Percentiles rank a stretch among this genome's conserved stretches.
These are phyloP conservation scores for Turdus rufiventris DNA, from an alignment of 2,113 vertebrate genomes.

Conservation along the genomic window DNA sequence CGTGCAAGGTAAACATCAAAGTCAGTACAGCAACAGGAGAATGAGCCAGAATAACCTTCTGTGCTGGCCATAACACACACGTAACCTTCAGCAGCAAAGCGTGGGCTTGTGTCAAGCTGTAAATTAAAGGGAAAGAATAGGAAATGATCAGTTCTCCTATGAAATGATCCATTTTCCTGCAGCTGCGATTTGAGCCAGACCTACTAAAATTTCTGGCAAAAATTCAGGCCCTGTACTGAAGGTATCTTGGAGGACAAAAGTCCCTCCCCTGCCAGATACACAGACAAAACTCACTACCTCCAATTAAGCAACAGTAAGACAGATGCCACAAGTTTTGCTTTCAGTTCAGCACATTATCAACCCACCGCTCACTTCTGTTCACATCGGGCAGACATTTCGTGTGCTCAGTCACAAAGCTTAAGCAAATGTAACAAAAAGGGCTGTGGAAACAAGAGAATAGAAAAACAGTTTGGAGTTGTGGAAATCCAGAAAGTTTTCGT, in stretches of 20 bases:
- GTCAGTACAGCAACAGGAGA: background rate
- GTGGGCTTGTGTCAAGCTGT: background rate
- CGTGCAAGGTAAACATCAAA: background rate
- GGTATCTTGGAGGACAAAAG: background rate
- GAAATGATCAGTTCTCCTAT: background rate
- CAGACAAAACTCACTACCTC: background rate
- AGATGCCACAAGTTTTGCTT: background rate
- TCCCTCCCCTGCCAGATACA: background rate
- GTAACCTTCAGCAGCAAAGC: background rate
- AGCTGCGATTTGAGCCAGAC: background rate
- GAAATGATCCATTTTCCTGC: background rate
- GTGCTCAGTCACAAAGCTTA: background rate
- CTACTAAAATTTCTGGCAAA: background rate
- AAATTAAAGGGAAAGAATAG: background rate
- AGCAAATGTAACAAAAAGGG: background rate
- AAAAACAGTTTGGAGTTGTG: accelerated
- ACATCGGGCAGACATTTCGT: background rate
- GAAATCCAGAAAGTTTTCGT: background rate
- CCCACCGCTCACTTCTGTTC: background rate
- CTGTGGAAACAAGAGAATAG: background rate
- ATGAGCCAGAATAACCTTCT: background rate
- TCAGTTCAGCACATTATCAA: background rate
- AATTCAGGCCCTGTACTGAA: background rate
- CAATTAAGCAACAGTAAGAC: background rate
- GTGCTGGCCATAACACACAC: background rate